Evolutionary conservation across 2,113 vertebrate species (phyloP), one percentile per base, ranked within the genome.

Genomic region (Antigone vipio): DNA sequence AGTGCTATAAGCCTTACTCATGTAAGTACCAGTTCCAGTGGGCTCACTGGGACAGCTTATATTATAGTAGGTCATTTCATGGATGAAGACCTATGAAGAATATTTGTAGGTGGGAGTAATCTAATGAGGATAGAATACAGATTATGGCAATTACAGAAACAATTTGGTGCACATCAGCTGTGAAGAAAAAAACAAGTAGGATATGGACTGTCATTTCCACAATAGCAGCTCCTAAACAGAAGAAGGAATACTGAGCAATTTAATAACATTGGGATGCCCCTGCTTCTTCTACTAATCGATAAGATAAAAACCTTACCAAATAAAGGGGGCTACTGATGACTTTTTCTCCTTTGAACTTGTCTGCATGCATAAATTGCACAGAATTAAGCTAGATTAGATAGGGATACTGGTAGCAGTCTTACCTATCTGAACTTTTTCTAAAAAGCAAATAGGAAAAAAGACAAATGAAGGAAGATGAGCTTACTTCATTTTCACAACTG

Each of bases 91-190:
- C 60, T 77, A 27, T n/a, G n/a, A 90, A 75, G 91, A 88, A 60
- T 92, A 95, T 71, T 85, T 69, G 64, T 81, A 86, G 88, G 90
- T 84, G 88, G 90, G 52, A 80, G 80, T 77, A 94, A 94, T 22
- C 49, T 84, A 56, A 75, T 64, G 83, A 93, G 88, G 83, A 56
- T 1, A 78, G 85, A 94, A 52, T 60, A 85, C 23, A 75, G 76
- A 72, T 92, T 47, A 49, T 68, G 44, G 21, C 68, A 86, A 34
- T 80, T 93, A 68, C 32, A 60, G 76, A 66, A 93, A 91, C 64
- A 92, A 90, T 64, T 92, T 34, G 44, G 76, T 91, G 79, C 76
- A 75, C 60, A 42, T 88, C 95, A 93, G 60, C 72, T 93, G 79
- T 27, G 79, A 83, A 95, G 49, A 18, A 94, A 87, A 87, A 88